These are phyloP conservation scores for Hermaeophaga mercurialis DNA, from an alignment of 2,888 invertebrate genomes.

Conservation along the genomic window DNA sequence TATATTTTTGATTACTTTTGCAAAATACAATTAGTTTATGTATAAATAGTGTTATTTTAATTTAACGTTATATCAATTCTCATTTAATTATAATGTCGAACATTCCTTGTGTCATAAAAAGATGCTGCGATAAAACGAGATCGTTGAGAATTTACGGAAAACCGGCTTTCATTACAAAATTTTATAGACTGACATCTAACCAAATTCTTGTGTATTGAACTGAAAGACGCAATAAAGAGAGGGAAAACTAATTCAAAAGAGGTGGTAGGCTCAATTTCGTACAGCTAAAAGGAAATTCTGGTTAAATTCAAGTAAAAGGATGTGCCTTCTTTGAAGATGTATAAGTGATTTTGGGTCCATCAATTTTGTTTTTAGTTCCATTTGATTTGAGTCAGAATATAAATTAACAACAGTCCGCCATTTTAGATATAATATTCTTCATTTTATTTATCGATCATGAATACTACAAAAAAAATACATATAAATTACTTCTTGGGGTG, in stretches of 20 bases:
- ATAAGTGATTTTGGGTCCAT: neutral
- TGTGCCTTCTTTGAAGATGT: neutral
- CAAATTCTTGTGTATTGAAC: slow-evolving; percentile 27
- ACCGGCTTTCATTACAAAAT: slow-evolving; percentile 24
- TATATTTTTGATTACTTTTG: too few species aligned
- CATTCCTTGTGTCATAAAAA: slow-evolving; percentile 16
- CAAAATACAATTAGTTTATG: too few species aligned
- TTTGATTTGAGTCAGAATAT: too few species aligned
- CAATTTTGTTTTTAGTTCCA: too few species aligned
- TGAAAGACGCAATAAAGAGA: slow-evolving; percentile 13
- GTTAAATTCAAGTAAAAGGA: neutral
- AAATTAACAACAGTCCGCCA: too few species aligned
- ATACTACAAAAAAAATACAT: too few species aligned
- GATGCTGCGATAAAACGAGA: slow-evolving; percentile 16
- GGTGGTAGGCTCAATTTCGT: slow-evolving; percentile 5
- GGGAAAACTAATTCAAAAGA: slow-evolving; percentile 16
- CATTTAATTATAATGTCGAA: too few species aligned
- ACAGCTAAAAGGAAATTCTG: neutral
- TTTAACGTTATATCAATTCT: too few species aligned
- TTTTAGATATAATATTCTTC: too few species aligned
- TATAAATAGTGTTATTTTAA: too few species aligned
- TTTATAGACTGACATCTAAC: slow-evolving; percentile 20
- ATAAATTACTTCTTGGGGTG: too few species aligned
- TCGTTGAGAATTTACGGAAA: slow-evolving; percentile 20
- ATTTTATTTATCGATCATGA: too few species aligned